Evolutionary conservation across 2,888 invertebrate genomes (phyloP), one percentile per base, ranked within the genome.

Genomic region (Hylaea fasciaria): DNA sequence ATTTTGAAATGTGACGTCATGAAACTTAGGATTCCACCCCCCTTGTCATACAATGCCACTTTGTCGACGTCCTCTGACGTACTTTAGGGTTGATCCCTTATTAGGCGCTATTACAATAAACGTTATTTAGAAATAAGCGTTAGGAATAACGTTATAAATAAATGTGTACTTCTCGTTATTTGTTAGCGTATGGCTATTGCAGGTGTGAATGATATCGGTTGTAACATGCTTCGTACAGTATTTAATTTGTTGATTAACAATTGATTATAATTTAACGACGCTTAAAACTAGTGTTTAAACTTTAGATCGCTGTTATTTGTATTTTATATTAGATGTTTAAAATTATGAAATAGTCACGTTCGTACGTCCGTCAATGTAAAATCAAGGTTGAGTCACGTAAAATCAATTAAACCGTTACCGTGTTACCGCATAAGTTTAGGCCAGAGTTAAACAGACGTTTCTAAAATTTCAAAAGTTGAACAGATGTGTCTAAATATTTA

Each of bases 231-330:
- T 76, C 53, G 64, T 75, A 74, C 72, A 78, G 77, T 80, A 81
- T 81, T 82, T 77, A 73, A 60, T 68, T 73, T 73, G 71, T 60
- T 73, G 67, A 60, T 53, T 62, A 73, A 68, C 62, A 69, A 66
- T 71, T 65, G 68, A 67, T 73, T 70, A 70, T 76, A 63, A 71
- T 77, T 80, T 78, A 72, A 71, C 72, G 66, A 76, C 72, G 76
- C 78, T 81, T 80, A 71, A 69, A 65, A 48, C 51, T 74, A 81
- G 75, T 75, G 66, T 72, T 74, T 67, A 70, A 70, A 71, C 70
- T 71, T 72, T 80, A 79, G 76, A 70, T 74, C 71, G 77, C 74
- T 73, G 76, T 77, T 79, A 67, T 68, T 65, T 66, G 71, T 74
- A 68, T 69, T 68, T 65, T 62, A 70, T 72, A 56, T 68, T 77